Conservation (phyloP, 92 coral and sea anemone species). For the Zoanthus sansibaricus region DNA sequence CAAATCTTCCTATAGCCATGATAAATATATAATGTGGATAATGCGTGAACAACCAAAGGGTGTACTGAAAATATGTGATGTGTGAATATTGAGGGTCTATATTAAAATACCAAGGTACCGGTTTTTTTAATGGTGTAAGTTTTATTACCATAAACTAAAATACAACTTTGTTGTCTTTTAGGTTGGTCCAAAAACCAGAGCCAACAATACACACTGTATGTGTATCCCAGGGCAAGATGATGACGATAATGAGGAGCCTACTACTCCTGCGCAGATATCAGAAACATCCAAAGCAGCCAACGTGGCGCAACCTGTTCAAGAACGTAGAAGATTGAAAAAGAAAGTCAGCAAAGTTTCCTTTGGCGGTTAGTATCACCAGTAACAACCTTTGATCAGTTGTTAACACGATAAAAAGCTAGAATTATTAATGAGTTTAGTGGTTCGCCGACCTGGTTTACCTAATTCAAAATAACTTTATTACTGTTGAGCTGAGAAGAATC, state of each 20-base stretch:
- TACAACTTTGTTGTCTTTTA: background rate
- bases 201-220: constrained; percentile 85
- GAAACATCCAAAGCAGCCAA: constrained; percentile 17
- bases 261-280: constrained; percentile 39
- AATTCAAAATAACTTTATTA: no score
- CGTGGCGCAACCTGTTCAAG: constrained; percentile 43
- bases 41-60: no score
- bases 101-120: no score
- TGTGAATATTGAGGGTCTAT: no score
- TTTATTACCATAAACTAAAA: background rate
- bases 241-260: constrained; percentile 54
- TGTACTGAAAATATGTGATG: no score
- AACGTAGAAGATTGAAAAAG: constrained; percentile 59
- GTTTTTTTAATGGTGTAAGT: background rate
- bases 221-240: constrained; percentile 88
- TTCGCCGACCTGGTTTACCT: no score
- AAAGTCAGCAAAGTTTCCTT: constrained; percentile 79
- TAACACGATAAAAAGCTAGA: no score
- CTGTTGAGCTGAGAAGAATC: no score
- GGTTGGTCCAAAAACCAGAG: constrained; percentile 91
- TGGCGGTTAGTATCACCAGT: constrained; percentile 56
- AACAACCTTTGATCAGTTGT: no score
- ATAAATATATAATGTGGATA: no score
- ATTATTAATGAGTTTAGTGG: no score
- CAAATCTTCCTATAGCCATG: no score